Evolutionary conservation across 2,113 vertebrate genomes (phyloP).

Genomic region (Bubo bubo): DNA sequence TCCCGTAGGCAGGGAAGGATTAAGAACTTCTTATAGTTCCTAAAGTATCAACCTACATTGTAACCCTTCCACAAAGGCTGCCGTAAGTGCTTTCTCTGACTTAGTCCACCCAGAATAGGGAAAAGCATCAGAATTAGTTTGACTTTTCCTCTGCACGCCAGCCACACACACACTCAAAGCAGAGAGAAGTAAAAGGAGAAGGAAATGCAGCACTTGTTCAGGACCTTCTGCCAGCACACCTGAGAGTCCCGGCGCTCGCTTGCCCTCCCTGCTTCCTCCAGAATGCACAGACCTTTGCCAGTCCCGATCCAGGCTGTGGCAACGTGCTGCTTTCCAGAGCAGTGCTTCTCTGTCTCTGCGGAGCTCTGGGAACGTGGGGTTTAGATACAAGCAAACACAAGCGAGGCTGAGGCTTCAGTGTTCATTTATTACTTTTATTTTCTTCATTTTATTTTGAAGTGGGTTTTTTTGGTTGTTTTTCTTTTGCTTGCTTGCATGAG

Average conservation of each 20-base stretch:
- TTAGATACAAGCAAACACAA: neutral
- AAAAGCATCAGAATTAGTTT: neutral
- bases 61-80: neutral
- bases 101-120: neutral
- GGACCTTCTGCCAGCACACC: neutral
- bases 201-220: neutral
- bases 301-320: neutral
- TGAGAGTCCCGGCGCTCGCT: fast-evolving
- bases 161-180: neutral
- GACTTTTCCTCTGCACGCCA: neutral
- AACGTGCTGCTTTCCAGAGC: neutral
- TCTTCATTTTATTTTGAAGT: neutral
- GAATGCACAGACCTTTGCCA: neutral
- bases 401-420: neutral
- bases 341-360: neutral
- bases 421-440: neutral
- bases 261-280: neutral
- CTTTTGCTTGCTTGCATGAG: neutral
- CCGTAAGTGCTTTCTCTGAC: neutral
- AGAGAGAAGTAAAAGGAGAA: neutral
- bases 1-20: neutral
- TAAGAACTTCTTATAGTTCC: conserved; percentile 27
- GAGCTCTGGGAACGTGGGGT: fast-evolving
- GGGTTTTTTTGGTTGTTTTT: neutral
- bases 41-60: neutral